phyloP scores from a whole-genome alignment of 2,113 vertebrate species.

The Ramphastos sulfuratus region DNA sequence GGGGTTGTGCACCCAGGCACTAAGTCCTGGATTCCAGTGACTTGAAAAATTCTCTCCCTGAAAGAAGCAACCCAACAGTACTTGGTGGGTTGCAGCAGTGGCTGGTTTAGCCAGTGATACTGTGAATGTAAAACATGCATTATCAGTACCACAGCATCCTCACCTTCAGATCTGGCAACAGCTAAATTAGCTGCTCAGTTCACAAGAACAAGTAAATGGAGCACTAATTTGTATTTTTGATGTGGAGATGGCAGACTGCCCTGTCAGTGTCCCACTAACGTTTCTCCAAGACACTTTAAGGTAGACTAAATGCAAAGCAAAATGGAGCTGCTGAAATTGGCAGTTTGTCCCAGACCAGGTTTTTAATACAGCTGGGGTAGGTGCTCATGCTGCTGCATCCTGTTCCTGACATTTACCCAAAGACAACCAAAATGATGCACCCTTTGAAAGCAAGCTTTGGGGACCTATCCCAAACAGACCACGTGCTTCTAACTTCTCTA shows the following conservation, averaged over 20 bases:
- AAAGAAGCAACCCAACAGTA: neutral
- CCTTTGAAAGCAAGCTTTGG: neutral
- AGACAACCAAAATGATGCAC: neutral
- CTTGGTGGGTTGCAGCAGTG: neutral
- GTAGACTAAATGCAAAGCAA: neutral
- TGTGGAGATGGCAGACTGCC: neutral
- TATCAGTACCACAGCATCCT: neutral
- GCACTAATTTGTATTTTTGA: neutral
- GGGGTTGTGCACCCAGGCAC: too few relatives aligned
- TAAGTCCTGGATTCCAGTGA: neutral
- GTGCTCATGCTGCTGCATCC: neutral
- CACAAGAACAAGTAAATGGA: neutral
- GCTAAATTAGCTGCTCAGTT: neutral
- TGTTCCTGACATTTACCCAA: neutral
- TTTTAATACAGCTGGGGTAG: neutral
- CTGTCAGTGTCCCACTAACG: neutral
- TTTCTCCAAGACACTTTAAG: neutral
- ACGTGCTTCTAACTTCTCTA: neutral
- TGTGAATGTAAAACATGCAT: fast-evolving
- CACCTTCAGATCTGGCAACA: neutral
- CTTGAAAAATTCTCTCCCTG: neutral
- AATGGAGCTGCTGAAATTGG: neutral
- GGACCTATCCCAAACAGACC: neutral
- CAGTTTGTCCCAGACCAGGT: neutral
- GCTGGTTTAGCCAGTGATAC: neutral